Evolutionary conservation across 2,888 invertebrate genomes (phyloP), one percentile per base, ranked within the genome.

Genomic region (Trachelus stipa): DNA sequence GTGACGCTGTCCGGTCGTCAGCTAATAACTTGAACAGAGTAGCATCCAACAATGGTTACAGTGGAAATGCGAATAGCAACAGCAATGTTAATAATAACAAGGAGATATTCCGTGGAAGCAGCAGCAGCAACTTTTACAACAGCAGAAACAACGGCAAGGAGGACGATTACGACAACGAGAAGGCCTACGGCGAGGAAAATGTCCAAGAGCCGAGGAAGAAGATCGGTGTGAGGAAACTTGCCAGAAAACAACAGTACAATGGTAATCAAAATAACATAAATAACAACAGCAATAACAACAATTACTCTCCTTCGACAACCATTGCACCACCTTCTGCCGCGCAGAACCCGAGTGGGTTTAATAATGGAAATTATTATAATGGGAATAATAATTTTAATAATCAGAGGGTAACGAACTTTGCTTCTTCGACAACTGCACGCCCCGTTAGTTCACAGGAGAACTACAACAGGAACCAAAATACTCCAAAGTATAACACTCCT

Each of bases 151-250:
- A 87, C 79, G 92, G 89, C 79, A 93, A 93, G 73, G 93, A 93
- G 81, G 92, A 92, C 71, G 91, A 92, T 73, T 90, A 92, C 12
- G 91, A 92, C 23, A 92, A 90, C 23, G 91, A 92, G 11, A 93
- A 93, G 79, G 80, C 92, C 34, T 93, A 92, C 84, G 92, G 92
- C 76, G 93, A 93, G 33, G 93, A 93, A n/a, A 84, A 91, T 1
- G 91, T 92, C 77, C 92, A 92, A 3, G 87, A 89, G 3, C 84
- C 83, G 75, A 90, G 86, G 74, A 88, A 85, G 75, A 90, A 88
- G 69, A 76, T 80, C 2, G 87, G 87, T 0, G 79, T 89, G 0
- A 79, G 91, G 34, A 91, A 91, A 77, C 76, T 88, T 68, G 88
- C 87, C 73, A 84, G 91, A 15, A 91, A 91, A 68, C 87, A 85